Conservation (phyloP, 2,113 vertebrate genomes). For the Psilopogon haemacephalus region DNA sequence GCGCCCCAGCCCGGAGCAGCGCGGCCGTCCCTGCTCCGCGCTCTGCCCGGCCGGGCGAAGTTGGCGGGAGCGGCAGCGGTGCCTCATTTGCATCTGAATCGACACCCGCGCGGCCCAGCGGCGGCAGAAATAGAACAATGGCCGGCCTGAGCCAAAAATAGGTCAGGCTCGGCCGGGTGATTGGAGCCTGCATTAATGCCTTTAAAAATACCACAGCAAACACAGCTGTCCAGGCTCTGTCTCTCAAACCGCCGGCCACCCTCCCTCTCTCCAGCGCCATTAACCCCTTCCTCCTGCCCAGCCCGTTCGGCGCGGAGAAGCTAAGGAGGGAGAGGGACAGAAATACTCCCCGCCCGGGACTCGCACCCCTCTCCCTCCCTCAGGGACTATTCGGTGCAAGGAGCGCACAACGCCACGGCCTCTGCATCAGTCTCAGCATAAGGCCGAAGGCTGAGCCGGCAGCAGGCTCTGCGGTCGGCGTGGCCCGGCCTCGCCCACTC, state of each 20-base stretch:
- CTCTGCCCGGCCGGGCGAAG: conserved; percentile 55
- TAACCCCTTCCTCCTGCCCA: conserved; percentile 69
- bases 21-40: conserved; percentile 1
- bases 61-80: conserved; percentile 79
- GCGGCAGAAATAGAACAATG: conserved; percentile 99
- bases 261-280: conserved; percentile 58
- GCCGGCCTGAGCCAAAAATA: conserved; percentile 98
- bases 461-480: conserved; percentile 34
- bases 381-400: conserved; percentile 55
- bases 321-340: background rate
- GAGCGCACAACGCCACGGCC: conserved; percentile 58
- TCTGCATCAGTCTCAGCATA: conserved; percentile 76
- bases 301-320: background rate
- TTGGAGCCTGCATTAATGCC: conserved; percentile 98
- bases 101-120: conserved; percentile 95
- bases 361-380: background rate
- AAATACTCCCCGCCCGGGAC: background rate
- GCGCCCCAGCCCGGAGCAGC: conserved; percentile 25
- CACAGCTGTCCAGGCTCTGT: conserved; percentile 95
- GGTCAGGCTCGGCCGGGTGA: conserved; percentile 95
- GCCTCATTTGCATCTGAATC: conserved; percentile 99
- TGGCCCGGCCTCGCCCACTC: conserved; percentile 81
- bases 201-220: conserved; percentile 99
- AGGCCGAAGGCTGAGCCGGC: conserved; percentile 77
- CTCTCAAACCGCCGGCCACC: conserved; percentile 79